phyloP scores from a whole-genome alignment of 2,797 vertebrate species.

The Sebastes cheni region DNA sequence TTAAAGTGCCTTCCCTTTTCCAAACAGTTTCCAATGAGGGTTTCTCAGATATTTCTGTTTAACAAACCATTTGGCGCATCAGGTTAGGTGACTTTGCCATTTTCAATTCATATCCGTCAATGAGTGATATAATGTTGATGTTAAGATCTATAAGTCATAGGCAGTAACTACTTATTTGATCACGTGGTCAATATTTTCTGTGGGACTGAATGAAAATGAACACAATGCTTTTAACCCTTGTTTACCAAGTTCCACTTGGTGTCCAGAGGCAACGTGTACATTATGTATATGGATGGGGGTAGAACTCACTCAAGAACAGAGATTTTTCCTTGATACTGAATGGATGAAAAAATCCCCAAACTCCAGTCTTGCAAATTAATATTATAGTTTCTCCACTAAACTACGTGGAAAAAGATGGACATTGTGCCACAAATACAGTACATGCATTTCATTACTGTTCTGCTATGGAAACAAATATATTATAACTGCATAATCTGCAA shows the following conservation, averaged over 20 bases:
- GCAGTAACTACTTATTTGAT: neutral
- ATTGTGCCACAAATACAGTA: neutral
- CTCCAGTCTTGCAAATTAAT: neutral
- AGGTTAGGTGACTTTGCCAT: slow-evolving; percentile 1
- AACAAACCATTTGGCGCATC: neutral
- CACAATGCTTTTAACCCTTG: neutral
- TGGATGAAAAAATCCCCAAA: neutral
- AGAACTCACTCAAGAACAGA: neutral
- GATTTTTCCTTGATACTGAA: neutral
- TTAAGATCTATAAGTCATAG: neutral
- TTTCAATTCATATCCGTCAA: slow-evolving; percentile 14
- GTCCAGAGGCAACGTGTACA: neutral
- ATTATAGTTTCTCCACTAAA: neutral
- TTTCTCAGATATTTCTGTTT: neutral
- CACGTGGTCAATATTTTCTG: neutral
- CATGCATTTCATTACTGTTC: neutral
- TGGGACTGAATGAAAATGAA: neutral
- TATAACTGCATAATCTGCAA: neutral
- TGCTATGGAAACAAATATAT: neutral
- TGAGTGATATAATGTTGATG: neutral
- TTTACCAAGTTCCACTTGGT: neutral
- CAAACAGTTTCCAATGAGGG: neutral
- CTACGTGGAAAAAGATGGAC: neutral
- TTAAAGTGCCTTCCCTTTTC: no score
- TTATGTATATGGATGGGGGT: neutral